Base-by-base conservation (phyloP, 1,140 invertebrate species). In the Hyposmocoma kahamanoa region DNA sequence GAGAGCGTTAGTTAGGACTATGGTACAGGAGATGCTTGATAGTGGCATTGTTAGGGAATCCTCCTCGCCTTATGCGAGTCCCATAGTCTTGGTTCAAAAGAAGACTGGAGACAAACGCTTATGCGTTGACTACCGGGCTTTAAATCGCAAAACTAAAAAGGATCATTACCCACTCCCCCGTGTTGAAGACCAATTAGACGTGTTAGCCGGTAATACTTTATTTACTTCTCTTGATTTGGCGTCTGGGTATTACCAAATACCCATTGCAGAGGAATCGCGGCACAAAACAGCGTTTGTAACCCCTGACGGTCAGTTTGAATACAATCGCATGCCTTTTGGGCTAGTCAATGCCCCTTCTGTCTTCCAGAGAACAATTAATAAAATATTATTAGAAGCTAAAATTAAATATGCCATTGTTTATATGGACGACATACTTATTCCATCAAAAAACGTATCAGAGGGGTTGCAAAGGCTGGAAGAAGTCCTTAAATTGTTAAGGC, bases 171-270 rank as follows among this genome's bases (percentile, higher is more conserved):
- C 48, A 13, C 13, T 42, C 10, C 48, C 48, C 19, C 18, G 48
- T 30, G 32, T 50, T 1, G 48, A 50, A 34, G 72, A 75, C 11
- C 59, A 58, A 32, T 24, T 81, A 1, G 63, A 69, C 22, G 19
- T 44, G 10, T 24, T 77, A 21, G 9, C 41, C 3, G 50, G 45
- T 5, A 53, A 57, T 4, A 45, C 34, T 6, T 44, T 59, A 30
- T 88, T 87, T 50, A 64, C 66, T 1, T 65, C 73, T 0, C 51
- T 89, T 1, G 87, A 90, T 67, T 50, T 88, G n/a, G 36, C 36
- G 5, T 11, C 87, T 53, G 36, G 36, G 9, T 39, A 39, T 20
- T 39, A 39, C 19, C 36, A 39, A 19, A 34, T 83, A 0, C 54
- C 59, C 6, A 50, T 78, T 3, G 43, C 84, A 0, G 56, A 69